Evolutionary conservation across 2,113 vertebrate species (phyloP), one percentile per base, ranked within the genome.

Genomic region (Turnix velox): DNA sequence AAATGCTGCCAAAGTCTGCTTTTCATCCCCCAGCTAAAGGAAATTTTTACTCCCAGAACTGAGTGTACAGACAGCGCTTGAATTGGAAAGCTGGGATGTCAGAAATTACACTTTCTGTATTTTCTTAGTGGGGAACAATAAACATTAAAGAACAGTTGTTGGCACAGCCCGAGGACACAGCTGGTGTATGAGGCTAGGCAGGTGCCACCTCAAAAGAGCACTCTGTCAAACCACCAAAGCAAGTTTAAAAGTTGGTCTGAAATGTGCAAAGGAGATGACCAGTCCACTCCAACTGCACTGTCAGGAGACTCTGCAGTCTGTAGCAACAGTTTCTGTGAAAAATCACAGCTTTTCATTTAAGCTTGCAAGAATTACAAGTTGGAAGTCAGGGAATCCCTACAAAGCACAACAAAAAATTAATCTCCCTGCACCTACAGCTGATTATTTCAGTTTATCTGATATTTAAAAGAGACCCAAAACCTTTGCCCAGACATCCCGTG

Each of bases 401-500:
- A 77, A 16, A 73, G 7, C 51, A 71, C 37, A 23, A 85, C 37
- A 65, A 39, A 62, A 42, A 55, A n/a, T 8, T 3, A 31, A 46
- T 19, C 63, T 87, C 52, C 57, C 37, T 61, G 45, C 6, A 13
- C 31, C 82, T 74, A 25, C 4, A 67, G 67, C 30, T 18, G 9
- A 48, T 54, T 43, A 55, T 81, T 93, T 87, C 61, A 42, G 11
- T 57, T 74, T 57, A 72, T 61, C 62, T 81, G 40, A 39, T 88
- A 87, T 37, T 75, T 57, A 67, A 88, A 90, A 94, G 42, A 73
- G 25, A 58, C 45, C 8, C 24, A 33, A 82, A 92, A 97, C 99
- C 99, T 99, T 99, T 3, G 99, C 98, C 99, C 99, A 99, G 84
- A 95, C 14, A 23, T 99, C 98, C 79, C 98, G 98, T 42, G 98